Evolutionary conservation across 2,797 vertebrate species (phyloP).

Genomic region (Eulemur rubriventer): DNA sequence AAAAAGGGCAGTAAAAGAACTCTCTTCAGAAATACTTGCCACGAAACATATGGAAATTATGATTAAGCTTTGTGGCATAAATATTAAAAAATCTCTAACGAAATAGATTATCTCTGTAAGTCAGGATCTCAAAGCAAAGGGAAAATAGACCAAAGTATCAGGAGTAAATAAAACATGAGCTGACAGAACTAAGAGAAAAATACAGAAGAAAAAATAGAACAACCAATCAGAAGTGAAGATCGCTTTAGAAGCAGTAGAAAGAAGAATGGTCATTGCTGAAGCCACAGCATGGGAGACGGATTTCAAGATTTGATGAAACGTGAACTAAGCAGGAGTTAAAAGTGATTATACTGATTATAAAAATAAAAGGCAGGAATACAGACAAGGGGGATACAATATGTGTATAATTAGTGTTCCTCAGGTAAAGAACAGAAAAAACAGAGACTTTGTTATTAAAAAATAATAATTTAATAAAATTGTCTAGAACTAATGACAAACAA

Average conservation of each 20-base stretch:
- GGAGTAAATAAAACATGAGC: neutral
- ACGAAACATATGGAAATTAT: neutral
- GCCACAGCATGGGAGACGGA: neutral
- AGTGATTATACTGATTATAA: conserved; percentile 4
- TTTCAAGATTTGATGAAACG: conserved; percentile 17
- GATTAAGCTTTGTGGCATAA: neutral
- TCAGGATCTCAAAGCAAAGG: neutral
- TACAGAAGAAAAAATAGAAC: neutral
- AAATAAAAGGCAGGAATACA: conserved; percentile 6
- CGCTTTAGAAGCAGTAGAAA: neutral
- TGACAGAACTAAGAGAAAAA: neutral
- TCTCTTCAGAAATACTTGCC: neutral
- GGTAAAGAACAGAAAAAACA: neutral
- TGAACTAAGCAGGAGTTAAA: conserved; percentile 38
- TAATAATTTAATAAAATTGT: neutral
- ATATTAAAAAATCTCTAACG: conserved; percentile 3
- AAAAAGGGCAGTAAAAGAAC: neutral
- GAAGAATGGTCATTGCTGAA: neutral
- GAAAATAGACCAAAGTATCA: neutral
- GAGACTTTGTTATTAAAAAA: neutral
- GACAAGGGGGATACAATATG: neutral
- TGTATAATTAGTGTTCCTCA: neutral
- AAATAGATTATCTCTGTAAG: conserved; percentile 4
- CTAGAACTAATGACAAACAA: neutral
- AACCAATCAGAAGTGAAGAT: neutral